A percentile compares a stretch with the other conserved stretches of the same genome.
These are phyloP conservation scores for Struthidea cinerea DNA, from an alignment of 2,113 vertebrate genomes.

Conservation along the genomic window DNA sequence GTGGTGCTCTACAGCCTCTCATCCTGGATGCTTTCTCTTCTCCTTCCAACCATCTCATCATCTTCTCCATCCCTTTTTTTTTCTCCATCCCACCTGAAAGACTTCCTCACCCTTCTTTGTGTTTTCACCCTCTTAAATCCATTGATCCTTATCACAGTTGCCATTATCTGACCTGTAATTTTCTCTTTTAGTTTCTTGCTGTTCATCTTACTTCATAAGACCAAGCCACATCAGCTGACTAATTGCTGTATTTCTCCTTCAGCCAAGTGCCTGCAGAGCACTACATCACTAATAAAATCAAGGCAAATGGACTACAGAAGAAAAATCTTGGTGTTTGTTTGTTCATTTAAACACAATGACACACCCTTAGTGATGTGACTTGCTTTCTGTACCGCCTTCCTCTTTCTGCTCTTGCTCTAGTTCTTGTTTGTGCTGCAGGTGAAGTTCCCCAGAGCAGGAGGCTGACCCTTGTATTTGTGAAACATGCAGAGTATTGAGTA, in stretches of 20 bases:
- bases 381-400: background rate
- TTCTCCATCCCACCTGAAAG: background rate
- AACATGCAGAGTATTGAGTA: background rate
- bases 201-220: background rate
- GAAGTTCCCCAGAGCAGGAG: background rate
- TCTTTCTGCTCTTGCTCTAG: background rate
- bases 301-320: background rate
- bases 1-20: background rate
- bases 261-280: background rate
- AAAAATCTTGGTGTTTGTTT: background rate
- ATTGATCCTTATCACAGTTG: background rate
- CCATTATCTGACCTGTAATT: background rate
- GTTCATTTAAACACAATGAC: background rate
- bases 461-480: background rate
- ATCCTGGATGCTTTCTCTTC: background rate
- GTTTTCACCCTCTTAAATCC: background rate
- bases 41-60: background rate
- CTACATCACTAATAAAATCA: background rate
- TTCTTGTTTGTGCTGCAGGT: background rate
- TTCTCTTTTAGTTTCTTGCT: background rate
- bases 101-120: background rate
- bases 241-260: background rate
- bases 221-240: background rate
- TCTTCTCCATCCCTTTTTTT: background rate
- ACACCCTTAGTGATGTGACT: background rate